These are phyloP conservation scores for Apeltes quadracus DNA, from an alignment of 2,113 vertebrate species.

Conservation along the genomic window DNA sequence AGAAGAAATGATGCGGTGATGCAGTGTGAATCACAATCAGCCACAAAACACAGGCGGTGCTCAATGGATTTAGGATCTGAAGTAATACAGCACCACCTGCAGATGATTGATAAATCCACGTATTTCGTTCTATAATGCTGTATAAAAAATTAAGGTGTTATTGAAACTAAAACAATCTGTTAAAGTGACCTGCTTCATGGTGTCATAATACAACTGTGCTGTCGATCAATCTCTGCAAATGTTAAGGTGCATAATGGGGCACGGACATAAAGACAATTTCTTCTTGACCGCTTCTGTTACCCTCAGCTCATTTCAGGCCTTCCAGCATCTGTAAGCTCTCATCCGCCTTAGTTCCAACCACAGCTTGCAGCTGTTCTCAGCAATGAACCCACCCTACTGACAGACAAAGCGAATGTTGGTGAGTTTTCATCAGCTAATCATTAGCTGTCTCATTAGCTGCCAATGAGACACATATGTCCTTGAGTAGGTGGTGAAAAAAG, in stretches of 20 bases:
- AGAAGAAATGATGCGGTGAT: background rate
- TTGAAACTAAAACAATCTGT: background rate
- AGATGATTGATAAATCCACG: background rate
- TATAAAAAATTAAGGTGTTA: background rate
- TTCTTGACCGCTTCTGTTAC: background rate
- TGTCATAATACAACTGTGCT: background rate
- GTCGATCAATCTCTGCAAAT: background rate
- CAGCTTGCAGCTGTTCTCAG: background rate
- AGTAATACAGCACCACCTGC: background rate
- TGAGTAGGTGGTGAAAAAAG: background rate
- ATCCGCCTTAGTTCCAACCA: background rate
- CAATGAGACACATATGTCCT: background rate
- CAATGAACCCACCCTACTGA: background rate
- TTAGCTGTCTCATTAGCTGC: too few relatives aligned
- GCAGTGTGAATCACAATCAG: background rate
- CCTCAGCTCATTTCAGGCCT: background rate
- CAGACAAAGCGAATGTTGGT: background rate
- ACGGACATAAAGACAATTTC: background rate
- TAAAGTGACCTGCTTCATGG: background rate
- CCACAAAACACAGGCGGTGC: background rate
- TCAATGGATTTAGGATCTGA: background rate
- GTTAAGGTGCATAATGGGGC: background rate
- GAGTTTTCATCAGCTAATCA: background rate
- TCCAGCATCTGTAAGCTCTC: background rate
- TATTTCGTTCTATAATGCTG: background rate